Evolutionary conservation across 1,140 invertebrate genomes (phyloP).

Genomic region (Bombus difficillimus): DNA sequence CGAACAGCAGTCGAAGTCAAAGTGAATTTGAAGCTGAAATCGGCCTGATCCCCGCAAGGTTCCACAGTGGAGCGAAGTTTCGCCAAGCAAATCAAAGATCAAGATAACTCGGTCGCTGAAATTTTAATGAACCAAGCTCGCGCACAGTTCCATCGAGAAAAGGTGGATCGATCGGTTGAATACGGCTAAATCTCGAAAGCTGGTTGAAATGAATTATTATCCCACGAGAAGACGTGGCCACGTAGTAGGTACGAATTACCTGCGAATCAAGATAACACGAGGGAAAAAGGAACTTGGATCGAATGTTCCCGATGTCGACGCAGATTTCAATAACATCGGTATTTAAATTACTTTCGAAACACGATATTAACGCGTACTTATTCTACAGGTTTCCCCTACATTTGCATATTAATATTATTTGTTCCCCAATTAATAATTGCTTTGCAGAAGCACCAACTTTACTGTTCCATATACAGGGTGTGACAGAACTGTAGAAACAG

Average conservation of each 20-base stretch:
- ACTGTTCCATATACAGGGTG: not conserved
- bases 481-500: no score
- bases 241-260: slow-evolving; percentile 24
- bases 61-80: slow-evolving; percentile 38
- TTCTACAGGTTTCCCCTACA: not conserved
- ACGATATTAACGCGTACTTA: slow-evolving; percentile 10
- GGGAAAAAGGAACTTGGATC: not conserved
- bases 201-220: slow-evolving; percentile 60
- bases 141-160: slow-evolving; percentile 32
- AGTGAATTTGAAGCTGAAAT: slow-evolving; percentile 63
- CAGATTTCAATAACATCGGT: slow-evolving; percentile 16
- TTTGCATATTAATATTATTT: slow-evolving; percentile 4
- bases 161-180: slow-evolving; percentile 53
- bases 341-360: slow-evolving; percentile 16
- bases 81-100: slow-evolving; percentile 53
- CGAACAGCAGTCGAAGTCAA: slow-evolving; percentile 46
- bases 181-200: slow-evolving; percentile 60
- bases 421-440: slow-evolving; percentile 19
- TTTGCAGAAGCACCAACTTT: no score
- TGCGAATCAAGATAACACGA: slow-evolving; percentile 1
- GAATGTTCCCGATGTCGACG: not conserved
- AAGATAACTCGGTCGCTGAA: slow-evolving; percentile 66
- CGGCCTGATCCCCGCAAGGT: slow-evolving; percentile 58
- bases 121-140: slow-evolving; percentile 68
- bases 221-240: not conserved